These are phyloP conservation scores for Streblospio benedicti DNA, from an alignment of 1,140 invertebrate genomes.

Conservation along the genomic window DNA sequence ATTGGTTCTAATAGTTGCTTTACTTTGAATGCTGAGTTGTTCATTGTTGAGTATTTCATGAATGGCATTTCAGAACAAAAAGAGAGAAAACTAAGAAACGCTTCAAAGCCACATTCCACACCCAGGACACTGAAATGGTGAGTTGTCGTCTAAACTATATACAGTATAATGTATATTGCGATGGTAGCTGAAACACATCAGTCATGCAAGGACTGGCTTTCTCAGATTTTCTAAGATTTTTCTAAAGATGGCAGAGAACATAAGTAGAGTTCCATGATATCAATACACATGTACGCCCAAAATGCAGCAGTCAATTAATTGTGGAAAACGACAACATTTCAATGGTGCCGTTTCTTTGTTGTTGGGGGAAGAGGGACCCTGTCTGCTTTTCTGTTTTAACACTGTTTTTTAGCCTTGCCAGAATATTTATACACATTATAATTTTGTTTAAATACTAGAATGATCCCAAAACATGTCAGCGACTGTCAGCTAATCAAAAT, in stretches of 20 bases:
- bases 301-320: neutral
- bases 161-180: neutral
- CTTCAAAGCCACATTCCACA: constrained; percentile 51
- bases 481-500: no score
- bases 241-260: neutral
- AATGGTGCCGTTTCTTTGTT: no score
- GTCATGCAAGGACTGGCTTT: neutral
- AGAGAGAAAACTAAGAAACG: neutral
- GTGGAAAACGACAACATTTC: neutral
- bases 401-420: no score
- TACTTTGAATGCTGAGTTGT: no score
- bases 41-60: no score
- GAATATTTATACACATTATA: no score
- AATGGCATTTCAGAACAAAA: neutral
- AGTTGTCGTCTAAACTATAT: constrained; percentile 13
- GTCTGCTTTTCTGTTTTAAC: no score
- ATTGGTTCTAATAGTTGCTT: no score
- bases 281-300: neutral
- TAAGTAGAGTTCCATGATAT: neutral
- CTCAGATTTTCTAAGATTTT: neutral
- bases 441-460: no score
- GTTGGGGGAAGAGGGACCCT: no score
- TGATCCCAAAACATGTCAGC: no score
- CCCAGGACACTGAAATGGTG: constrained; percentile 53
- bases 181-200: neutral